Conservation (phyloP, 2,888 invertebrate genomes). For the Aleiodes leptofemur region DNA sequence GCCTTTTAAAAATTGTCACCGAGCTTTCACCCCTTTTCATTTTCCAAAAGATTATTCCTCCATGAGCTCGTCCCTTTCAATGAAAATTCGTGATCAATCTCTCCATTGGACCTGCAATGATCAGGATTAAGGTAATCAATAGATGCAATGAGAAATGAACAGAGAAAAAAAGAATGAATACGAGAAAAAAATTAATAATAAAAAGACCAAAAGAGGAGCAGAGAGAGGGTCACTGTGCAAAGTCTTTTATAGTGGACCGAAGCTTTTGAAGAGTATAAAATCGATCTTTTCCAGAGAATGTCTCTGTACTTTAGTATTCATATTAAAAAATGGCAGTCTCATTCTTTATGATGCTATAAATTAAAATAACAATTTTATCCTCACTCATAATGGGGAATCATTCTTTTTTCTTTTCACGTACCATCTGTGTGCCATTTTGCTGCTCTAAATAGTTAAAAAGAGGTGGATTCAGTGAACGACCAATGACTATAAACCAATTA, state of each 20-base stretch:
- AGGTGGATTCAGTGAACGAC: no score
- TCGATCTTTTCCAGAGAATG: neutral
- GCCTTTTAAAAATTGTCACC: no score
- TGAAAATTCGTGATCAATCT: neutral
- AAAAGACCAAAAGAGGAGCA: no score
- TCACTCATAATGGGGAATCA: no score
- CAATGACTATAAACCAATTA: no score
- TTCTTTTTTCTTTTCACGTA: no score
- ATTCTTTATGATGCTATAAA: no score
- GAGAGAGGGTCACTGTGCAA: neutral
- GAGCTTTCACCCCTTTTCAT: neutral
- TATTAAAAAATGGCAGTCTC: neutral
- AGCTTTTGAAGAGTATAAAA: neutral
- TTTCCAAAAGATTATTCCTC: constrained; percentile 1
- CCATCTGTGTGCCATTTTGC: no score
- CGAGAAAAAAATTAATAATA: neutral
- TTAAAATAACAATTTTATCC: no score
- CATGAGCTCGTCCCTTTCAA: neutral
- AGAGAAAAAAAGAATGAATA: neutral
- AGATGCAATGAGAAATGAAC: constrained; percentile 6
- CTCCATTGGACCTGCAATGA: neutral
- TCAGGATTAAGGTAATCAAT: neutral
- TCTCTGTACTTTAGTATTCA: neutral
- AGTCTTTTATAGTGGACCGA: constrained; percentile 2
- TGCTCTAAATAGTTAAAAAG: no score